Conservation (phyloP, 2,888 invertebrate species). For the Strigamia maritima region DNA sequence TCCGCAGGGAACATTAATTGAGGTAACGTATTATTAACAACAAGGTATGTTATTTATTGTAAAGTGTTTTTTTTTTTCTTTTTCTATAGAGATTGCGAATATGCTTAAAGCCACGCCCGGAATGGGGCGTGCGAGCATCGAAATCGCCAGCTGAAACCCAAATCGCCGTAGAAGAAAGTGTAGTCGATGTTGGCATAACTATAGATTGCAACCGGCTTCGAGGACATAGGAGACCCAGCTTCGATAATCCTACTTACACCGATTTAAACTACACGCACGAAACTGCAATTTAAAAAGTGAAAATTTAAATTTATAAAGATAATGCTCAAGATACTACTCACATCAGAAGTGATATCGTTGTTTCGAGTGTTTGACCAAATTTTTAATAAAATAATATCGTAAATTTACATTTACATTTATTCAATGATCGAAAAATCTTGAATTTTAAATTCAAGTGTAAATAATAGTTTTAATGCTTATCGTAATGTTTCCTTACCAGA, state of each 20-base stretch:
- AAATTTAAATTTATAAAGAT: no score
- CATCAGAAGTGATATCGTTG: no score
- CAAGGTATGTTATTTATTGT: background rate
- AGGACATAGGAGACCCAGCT: background rate
- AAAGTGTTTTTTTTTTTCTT: background rate
- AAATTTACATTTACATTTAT: no score
- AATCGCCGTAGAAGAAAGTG: background rate
- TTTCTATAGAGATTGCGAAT: background rate
- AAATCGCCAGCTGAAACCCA: conserved; percentile 7
- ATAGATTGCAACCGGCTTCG: background rate
- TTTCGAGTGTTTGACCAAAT: no score
- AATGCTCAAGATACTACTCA: background rate
- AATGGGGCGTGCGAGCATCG: background rate
- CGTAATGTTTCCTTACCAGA: no score
- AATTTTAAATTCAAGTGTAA: no score
- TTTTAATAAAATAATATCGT: no score
- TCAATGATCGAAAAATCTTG: no score
- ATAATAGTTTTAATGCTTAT: no score
- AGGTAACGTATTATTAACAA: conserved; percentile 47
- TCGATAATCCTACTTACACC: conserved; percentile 31
- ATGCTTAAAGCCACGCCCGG: background rate
- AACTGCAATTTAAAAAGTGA: conserved; percentile 6
- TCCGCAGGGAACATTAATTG: conserved; percentile 47
- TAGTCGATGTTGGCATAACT: conserved; percentile 16
- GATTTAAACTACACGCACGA: conserved; percentile 29